Conservation (phyloP, 2,797 vertebrate genomes). For the Sylvia borin region DNA sequence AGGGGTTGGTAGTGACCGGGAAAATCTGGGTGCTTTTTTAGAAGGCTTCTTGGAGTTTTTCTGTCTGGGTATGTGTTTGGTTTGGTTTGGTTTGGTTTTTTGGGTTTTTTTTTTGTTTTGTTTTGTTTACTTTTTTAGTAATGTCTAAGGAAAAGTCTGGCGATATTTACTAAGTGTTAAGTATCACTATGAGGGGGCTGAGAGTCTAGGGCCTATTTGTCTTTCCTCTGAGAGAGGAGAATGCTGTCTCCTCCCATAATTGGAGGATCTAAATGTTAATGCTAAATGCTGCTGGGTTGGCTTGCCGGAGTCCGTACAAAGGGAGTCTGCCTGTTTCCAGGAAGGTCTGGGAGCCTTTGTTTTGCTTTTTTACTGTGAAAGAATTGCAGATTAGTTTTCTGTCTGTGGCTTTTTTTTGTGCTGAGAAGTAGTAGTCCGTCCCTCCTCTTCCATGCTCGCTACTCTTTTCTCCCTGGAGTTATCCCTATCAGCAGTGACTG, state of each 20-base stretch:
- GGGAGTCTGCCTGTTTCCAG: not conserved
- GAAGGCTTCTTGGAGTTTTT: fast-evolving
- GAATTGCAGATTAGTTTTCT: not conserved
- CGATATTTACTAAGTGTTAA: fast-evolving
- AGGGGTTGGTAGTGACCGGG: fast-evolving
- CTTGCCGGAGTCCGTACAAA: fast-evolving
- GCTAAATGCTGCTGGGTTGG: not conserved
- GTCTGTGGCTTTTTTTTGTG: not conserved
- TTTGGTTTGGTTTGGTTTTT: too few relatives aligned
- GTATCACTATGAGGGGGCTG: fast-evolving
- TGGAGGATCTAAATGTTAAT: not conserved
- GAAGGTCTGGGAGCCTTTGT: not conserved
- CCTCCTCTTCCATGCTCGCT: fast-evolving
- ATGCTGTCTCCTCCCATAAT: fast-evolving
- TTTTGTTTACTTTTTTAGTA: not conserved
- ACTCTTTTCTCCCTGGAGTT: fast-evolving
- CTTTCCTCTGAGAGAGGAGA: fast-evolving
- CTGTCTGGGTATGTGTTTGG: too few relatives aligned
- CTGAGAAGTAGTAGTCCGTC: not conserved
- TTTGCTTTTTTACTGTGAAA: not conserved
- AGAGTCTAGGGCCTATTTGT: fast-evolving
- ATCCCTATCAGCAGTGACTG: fast-evolving
- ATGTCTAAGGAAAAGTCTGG: fast-evolving
- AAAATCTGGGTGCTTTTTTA: fast-evolving
- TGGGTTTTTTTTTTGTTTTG: not conserved